Evolutionary conservation across 2,888 invertebrate species (phyloP).

Genomic region (Trichogramma dendrolimi): DNA sequence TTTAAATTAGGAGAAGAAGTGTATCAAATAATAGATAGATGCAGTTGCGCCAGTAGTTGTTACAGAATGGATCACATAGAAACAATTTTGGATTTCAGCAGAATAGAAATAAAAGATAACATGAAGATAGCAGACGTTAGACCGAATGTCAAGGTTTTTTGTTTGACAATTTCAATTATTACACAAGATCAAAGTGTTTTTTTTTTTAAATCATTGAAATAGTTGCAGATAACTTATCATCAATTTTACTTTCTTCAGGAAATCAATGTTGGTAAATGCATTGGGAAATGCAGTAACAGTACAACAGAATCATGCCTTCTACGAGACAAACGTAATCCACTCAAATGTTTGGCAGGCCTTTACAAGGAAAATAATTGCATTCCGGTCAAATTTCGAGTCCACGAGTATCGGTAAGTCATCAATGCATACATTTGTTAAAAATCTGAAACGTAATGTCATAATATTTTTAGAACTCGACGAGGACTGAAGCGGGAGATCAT

Average conservation of each 20-base stretch:
- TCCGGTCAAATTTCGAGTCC: conserved; percentile 47
- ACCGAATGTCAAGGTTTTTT: conserved; percentile 41
- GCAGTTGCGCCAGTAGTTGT: conserved; percentile 50
- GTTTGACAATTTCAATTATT: neutral
- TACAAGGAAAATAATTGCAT: conserved; percentile 43
- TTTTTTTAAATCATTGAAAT: neutral
- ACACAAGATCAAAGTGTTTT: neutral
- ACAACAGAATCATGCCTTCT: conserved; percentile 45
- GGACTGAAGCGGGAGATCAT: conserved; percentile 47
- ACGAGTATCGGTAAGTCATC: conserved; percentile 43
- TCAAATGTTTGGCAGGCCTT: conserved; percentile 43
- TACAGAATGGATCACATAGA: conserved; percentile 51
- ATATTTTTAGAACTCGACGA: conserved; percentile 42
- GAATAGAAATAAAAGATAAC: conserved; percentile 43
- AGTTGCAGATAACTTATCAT: conserved; percentile 1
- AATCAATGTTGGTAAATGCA: conserved; percentile 52
- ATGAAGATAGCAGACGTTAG: conserved; percentile 44
- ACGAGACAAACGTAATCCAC: conserved; percentile 45
- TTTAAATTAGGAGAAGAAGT: conserved; percentile 43
- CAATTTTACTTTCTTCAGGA: conserved; percentile 37
- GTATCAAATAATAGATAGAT: conserved; percentile 50
- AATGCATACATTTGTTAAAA: neutral
- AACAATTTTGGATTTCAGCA: conserved; percentile 52
- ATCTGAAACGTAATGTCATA: neutral
- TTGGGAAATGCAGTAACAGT: conserved; percentile 48